phyloP scores from a whole-genome alignment of 2,113 vertebrate genomes.

The Pollimyrus isidori region DNA sequence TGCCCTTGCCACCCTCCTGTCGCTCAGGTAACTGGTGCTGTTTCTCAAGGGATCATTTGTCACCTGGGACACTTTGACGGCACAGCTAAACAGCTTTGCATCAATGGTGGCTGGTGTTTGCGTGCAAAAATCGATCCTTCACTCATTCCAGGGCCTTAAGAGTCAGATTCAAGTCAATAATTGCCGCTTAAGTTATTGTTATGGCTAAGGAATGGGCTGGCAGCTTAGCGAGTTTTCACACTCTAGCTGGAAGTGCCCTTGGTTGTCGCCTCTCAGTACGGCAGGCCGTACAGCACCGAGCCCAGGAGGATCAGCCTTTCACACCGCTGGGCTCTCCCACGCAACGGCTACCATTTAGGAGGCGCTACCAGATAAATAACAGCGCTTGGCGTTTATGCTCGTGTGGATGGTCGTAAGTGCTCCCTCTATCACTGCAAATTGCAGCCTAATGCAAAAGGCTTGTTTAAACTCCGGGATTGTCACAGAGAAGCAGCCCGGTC shows the following conservation, averaged over 20 bases:
- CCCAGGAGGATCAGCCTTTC: background rate
- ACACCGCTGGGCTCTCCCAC: background rate
- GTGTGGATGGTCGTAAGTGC: background rate
- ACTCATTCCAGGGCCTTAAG: slow-evolving; percentile 36
- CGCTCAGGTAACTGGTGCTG: slow-evolving; percentile 19
- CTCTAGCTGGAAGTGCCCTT: background rate
- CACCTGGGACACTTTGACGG: slow-evolving; percentile 26
- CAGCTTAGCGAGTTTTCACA: background rate
- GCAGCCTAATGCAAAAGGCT: background rate
- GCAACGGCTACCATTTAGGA: background rate
- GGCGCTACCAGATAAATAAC: slow-evolving; percentile 2
- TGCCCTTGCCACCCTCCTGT: background rate
- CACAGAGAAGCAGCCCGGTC: background rate
- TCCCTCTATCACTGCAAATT: slow-evolving; percentile 5
- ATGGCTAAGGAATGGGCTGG: slow-evolving; percentile 4
- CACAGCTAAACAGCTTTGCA: slow-evolving; percentile 44
- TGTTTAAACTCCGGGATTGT: background rate
- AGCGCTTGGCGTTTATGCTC: background rate
- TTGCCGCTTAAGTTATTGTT: slow-evolving; percentile 21
- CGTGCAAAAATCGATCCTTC: slow-evolving; percentile 50
- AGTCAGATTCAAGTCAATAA: slow-evolving; percentile 26
- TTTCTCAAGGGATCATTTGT: slow-evolving; percentile 30
- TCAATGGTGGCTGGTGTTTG: slow-evolving; percentile 43
- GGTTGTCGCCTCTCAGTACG: background rate
- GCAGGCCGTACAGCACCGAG: background rate